phyloP scores from a whole-genome alignment of 2,888 invertebrate species.

The Metopia argyrocephala region DNA sequence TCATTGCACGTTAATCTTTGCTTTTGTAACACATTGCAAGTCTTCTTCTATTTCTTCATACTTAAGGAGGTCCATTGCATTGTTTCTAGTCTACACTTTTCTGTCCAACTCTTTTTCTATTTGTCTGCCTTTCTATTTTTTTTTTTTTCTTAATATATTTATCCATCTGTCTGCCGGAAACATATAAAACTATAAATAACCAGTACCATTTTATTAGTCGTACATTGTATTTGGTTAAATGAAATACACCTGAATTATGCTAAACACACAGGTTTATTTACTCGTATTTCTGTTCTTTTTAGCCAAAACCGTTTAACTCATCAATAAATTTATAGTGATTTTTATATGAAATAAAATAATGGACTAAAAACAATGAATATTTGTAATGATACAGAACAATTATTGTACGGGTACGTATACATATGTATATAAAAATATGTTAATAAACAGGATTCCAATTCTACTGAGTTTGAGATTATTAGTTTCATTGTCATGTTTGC shows the following conservation, averaged over 20 bases:
- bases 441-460: no score
- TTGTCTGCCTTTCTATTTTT: not conserved
- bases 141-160: slow-evolving; percentile 31
- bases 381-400: not conserved
- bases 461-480: no score
- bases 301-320: not conserved
- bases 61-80: not conserved
- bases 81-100: not conserved
- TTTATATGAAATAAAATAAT: slow-evolving; percentile 33
- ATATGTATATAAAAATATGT: no score
- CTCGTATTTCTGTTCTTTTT: no score
- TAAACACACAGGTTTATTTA: slow-evolving; percentile 37
- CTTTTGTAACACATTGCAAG: slow-evolving; percentile 45
- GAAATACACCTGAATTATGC: slow-evolving; percentile 47
- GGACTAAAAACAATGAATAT: slow-evolving; percentile 33
- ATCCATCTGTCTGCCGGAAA: slow-evolving; percentile 54
- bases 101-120: not conserved
- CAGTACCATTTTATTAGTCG: not conserved
- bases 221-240: slow-evolving; percentile 31
- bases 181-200: slow-evolving; percentile 32
- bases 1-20: slow-evolving; percentile 53
- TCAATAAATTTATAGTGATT: not conserved
- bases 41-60: not conserved
- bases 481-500: no score
- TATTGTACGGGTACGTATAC: no score